Conservation (phyloP, 2,113 vertebrate genomes). For the Phylloscopus whistleri region DNA sequence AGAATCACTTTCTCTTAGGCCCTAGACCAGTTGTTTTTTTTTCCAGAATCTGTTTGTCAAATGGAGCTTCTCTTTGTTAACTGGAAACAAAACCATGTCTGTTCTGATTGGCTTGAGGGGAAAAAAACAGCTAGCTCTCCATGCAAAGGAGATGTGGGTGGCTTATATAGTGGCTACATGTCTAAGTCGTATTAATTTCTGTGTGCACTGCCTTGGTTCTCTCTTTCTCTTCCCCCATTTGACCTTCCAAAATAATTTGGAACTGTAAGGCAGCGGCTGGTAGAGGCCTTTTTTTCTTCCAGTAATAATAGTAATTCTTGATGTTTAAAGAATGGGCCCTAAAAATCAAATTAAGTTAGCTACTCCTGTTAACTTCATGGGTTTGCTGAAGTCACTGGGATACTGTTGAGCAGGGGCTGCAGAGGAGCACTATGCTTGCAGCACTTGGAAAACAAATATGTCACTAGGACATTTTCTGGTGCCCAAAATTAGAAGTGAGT, state of each 20-base stretch:
- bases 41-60: neutral
- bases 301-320: neutral
- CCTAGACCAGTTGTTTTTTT: neutral
- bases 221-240: neutral
- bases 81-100: neutral
- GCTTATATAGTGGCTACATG: neutral
- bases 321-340: neutral
- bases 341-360: neutral
- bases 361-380: neutral
- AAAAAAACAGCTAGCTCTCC: neutral
- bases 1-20: neutral
- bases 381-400: neutral
- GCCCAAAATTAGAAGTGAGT: neutral
- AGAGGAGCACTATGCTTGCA: neutral
- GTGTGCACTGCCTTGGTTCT: neutral
- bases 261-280: neutral
- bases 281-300: neutral
- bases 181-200: neutral
- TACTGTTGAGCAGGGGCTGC: neutral
- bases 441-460: neutral
- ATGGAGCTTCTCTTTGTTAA: slow-evolving; percentile 5
- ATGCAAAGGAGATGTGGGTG: neutral
- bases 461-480: neutral
- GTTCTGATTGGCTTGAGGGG: neutral
- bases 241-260: neutral